Evolutionary conservation across 2,113 vertebrate species (phyloP).

Genomic region (Ameiurus melas): DNA sequence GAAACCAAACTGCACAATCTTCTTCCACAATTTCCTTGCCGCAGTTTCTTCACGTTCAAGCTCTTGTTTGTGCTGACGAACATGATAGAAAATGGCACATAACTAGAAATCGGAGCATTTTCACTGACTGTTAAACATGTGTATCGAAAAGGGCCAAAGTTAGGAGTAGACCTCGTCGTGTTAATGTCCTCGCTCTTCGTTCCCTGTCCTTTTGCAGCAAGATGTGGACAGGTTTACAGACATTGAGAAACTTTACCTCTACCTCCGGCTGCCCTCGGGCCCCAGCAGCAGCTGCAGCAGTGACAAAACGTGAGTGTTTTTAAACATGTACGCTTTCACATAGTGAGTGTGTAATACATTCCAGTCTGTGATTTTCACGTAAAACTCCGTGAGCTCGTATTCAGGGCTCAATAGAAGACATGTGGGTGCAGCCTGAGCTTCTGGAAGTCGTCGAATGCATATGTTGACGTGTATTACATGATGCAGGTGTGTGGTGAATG

Average conservation of each 20-base stretch:
- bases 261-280: constrained; percentile 98
- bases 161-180: not conserved
- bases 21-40: too few species aligned
- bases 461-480: not conserved
- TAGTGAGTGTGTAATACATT: not conserved
- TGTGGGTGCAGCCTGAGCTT: not conserved
- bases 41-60: too few species aligned
- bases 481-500: not conserved
- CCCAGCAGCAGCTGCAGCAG: constrained; percentile 80
- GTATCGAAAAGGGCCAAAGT: not conserved
- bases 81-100: not conserved
- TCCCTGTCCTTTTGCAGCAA: constrained; percentile 79
- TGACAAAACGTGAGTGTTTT: constrained; percentile 85
- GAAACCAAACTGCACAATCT: too few species aligned
- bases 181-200: constrained; percentile 9
- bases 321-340: not conserved
- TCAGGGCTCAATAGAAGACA: not conserved
- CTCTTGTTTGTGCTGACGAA: not conserved
- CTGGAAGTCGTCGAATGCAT: not conserved
- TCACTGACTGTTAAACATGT: not conserved
- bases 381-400: not conserved
- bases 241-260: constrained; percentile 99
- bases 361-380: not conserved
- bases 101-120: not conserved
- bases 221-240: constrained; percentile 99